A percentile compares a stretch with the other conserved stretches of the same genome.
Conservation (phyloP, 2,113 vertebrate species). For the Corythornis cristatus region DNA sequence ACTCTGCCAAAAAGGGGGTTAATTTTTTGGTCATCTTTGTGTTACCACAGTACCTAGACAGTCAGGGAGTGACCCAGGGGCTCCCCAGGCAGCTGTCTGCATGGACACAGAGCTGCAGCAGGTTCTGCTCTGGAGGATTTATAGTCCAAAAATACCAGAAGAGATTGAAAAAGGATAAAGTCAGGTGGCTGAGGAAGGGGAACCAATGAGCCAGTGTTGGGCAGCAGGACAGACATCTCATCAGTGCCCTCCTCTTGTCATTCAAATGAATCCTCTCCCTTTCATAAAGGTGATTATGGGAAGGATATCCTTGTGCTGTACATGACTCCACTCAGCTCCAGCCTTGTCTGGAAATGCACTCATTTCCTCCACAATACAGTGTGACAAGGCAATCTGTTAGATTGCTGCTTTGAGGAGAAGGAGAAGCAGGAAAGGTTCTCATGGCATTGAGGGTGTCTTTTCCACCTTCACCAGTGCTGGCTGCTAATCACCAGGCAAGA, state of each 20-base stretch:
- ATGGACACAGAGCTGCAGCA: background rate
- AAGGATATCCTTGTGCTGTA: background rate
- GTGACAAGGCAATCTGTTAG: background rate
- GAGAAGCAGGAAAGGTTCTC: background rate
- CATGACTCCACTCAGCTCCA: background rate
- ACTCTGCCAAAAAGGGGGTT: background rate
- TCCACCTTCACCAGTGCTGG: background rate
- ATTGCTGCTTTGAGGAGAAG: background rate
- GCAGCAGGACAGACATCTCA: constrained; percentile 28
- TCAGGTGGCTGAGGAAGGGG: background rate
- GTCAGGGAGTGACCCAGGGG: background rate
- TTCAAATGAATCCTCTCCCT: constrained; percentile 20
- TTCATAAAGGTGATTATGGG: background rate
- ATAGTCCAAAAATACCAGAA: constrained; percentile 30
- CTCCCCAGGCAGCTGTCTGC: background rate
- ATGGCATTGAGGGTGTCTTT: background rate
- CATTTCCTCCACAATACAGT: background rate
- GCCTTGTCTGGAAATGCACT: background rate
- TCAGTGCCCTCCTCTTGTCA: constrained; percentile 6
- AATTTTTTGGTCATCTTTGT: background rate
- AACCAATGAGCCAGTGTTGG: constrained; percentile 18
- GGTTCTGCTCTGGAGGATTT: constrained; percentile 10
- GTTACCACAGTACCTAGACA: background rate
- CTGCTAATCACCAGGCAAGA: background rate
- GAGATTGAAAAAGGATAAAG: constrained; percentile 36